Evolutionary conservation across 2,888 invertebrate species (phyloP), one percentile per base, ranked within the genome.

Genomic region (Yponomeuta plumbellus): DNA sequence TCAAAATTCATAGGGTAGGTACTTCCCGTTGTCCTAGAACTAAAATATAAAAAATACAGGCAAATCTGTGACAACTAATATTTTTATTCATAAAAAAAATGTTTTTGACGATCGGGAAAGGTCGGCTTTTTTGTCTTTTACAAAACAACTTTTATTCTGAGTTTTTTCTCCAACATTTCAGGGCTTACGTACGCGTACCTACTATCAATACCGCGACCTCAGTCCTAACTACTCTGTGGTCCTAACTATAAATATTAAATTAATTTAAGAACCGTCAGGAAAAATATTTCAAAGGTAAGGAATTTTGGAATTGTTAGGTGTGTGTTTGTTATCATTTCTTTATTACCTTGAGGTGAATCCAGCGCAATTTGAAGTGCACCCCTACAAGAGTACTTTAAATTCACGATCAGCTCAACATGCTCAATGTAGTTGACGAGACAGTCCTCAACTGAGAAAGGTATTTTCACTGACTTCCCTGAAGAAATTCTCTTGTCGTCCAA

Each of bases 391-490:
- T 97, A 96, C 57, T 91, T 88, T 69, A 97, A 92, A 75, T 93
- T 95, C 4, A 95, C 86, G 68, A 93, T 86, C n/a, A 97, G 80
- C 85, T 97, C 95, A 1, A 97, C 95, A 80, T 98, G 98, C 81
- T 98, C 98, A 72, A 98, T 81, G 83, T 92, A 96, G 69, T 92
- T 93, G 21, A 97, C 86, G 52, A 75, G 73, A 76, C 96, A 96
- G 39, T 91, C 92, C 6, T 88, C 81, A 1, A 93, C 92, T 39
- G 83, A 68, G 72, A 97, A 93, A 61, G 73, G 61, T n/a, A 88
- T 72, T 26, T 78, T 75, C 1, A 83, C 70, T 34, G 73, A 74
- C 64, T 79, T 78, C 23, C 74, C 72, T 2, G 86, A 76, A 56
- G 73, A 76, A 61, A 88, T 70, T n/a, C 66, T 69, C 0, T 66